Base-by-base conservation (phyloP, 1,140 invertebrate species). In the Oscheius sp. region DNA sequence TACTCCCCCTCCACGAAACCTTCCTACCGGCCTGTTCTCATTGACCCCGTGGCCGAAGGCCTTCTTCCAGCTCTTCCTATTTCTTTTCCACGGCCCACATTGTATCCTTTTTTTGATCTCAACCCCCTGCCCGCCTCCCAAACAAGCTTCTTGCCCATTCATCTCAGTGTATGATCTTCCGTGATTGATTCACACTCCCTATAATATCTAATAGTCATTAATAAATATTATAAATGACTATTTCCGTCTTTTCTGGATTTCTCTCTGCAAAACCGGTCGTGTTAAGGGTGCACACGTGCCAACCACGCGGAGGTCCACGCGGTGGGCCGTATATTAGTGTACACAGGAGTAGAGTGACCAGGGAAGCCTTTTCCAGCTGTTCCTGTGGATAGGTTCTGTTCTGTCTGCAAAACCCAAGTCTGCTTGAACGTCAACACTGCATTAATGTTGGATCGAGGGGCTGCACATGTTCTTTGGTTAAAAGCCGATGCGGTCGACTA, bases 1-100 rank as follows among this genome's bases (percentile, higher is more conserved):
- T 68, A 68, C 28, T 68, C 66, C 1, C 66, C 66, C 0, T 68
- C 66, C 3, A 65, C 20, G 1, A 68, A 68, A 31, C 66, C 66
- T 23, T 31, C 28, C 45, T 15, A 67, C 15, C 23, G 49, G 10
- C 64, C 61, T 34, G 28, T 26, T 13, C 31, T 63, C 18, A 63
- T 63, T 58, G 66, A 68, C 45, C 66, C 45, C 45, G 15, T 68
- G 3, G 45, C 66, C 46, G 45, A 31, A 18, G 61, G 61, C 15
- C 61, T 63, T 18, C 61, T 63, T 26, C 38, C 66, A 15, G 28
- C 66, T 61, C 63, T 36, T n/a, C n/a, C n/a, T n/a, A n/a, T n/a
- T n/a, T 65, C n/a, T 13, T 38, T 42, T 31, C 63, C 28, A 13
- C 13, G 32, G 18, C 26, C 63, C 23, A 20, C 3, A 13, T 38